Base-by-base conservation (phyloP, 2,888 invertebrate species). In the Cepaea hortensis region DNA sequence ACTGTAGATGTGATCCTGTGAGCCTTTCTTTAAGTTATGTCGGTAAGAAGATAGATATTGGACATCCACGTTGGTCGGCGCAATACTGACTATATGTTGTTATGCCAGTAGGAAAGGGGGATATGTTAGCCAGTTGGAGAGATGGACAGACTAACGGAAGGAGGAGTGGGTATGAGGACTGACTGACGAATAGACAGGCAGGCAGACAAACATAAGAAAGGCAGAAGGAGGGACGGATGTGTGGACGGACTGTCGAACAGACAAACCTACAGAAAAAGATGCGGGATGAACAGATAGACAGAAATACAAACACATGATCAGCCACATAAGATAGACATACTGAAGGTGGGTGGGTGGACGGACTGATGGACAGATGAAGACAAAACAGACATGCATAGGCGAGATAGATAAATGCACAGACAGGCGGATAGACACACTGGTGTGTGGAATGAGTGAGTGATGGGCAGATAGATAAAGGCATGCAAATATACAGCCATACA, bases 241-340 rank as follows among this genome's bases (percentile, higher is more conserved):
- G 48, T n/a, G 61, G 84, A 75, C 75, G 72, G 61, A 80, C 80
- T 80, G 77, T 68, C 73, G 23, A 46, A 18, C 62, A 81, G 73
- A 73, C 65, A 81, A 55, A 61, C 62, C 65, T 4, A 61, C 61
- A 68, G 62, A 76, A 35, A 61, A n/a, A 86, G 55, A 86, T 18
- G 82, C 55, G 6, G 55, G 55, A 55, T 55, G 11, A 9, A 9
- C 11, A 86, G 75, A 81, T 55, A 81, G 35, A 80, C 61, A 62
- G 18, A 68, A 23, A 9, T 20, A 80, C 23, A 76, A 46, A 82
- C 13, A 81, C 46, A 81, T 3, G 46, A 55, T 65, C 11, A 50
- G 50, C 6, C 11, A 50, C 13, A 79, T 9, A 79, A 5, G 48
- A 46, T 0, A 20, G 55, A 15, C 11, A 48, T 11, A 11, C 6